Conservation (phyloP, 92 coral and sea anemone species). For the Metridium senile region DNA sequence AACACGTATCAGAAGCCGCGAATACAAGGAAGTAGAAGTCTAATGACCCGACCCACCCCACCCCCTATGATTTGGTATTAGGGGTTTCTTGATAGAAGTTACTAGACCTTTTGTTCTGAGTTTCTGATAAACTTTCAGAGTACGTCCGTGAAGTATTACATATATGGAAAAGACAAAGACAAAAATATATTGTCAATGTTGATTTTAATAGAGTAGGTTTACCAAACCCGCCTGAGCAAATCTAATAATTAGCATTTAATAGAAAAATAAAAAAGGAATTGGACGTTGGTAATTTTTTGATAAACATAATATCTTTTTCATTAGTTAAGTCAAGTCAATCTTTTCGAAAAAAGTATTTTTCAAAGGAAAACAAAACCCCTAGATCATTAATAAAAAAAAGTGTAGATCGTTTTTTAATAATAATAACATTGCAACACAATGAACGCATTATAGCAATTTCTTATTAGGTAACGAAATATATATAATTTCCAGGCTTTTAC, state of each 20-base stretch:
- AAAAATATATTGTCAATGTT: neutral
- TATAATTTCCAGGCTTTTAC: too few relatives aligned
- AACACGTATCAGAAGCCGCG: too few relatives aligned
- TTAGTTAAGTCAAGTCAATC: too few relatives aligned
- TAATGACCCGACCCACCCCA: too few relatives aligned
- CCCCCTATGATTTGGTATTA: too few relatives aligned
- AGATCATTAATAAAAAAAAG: neutral
- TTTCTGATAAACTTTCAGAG: neutral
- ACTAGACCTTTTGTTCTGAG: too few relatives aligned
- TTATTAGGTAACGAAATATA: neutral
- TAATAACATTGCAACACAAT: neutral
- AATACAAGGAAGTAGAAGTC: too few relatives aligned
- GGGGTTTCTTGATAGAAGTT: too few relatives aligned
- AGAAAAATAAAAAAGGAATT: neutral
- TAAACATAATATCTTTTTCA: neutral
- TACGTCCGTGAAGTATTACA: neutral
- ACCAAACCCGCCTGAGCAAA: neutral
- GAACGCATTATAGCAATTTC: neutral
- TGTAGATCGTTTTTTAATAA: neutral
- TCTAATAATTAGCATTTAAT: neutral
- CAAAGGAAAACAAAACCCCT: neutral
- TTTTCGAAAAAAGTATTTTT: too few relatives aligned
- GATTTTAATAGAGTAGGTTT: neutral
- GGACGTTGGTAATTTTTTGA: neutral
- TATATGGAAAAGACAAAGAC: neutral